These are phyloP conservation scores for Acleris literana DNA, from an alignment of 2,888 invertebrate species.

Conservation along the genomic window DNA sequence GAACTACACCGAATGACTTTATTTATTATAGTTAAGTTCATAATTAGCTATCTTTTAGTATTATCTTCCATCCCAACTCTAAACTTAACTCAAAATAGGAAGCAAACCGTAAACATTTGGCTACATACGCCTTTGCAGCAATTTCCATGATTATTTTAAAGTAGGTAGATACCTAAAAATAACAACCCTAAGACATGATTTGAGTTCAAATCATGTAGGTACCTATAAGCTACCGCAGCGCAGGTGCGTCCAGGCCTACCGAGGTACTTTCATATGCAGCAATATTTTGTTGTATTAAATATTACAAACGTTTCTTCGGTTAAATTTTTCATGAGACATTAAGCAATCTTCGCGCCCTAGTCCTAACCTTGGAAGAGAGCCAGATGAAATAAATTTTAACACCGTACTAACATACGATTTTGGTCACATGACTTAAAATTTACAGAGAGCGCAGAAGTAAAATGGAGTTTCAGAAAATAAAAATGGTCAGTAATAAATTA, in stretches of 20 bases:
- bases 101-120: too few relatives aligned
- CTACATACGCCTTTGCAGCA: not conserved
- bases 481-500: too few relatives aligned
- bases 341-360: conserved; percentile 31
- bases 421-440: conserved; percentile 19
- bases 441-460: conserved; percentile 16
- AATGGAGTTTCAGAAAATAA: not conserved
- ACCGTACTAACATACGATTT: conserved; percentile 24
- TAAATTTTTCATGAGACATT: conserved; percentile 36
- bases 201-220: too few relatives aligned
- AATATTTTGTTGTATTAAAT: conserved; percentile 7
- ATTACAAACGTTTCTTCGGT: conserved; percentile 16
- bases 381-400: conserved; percentile 17
- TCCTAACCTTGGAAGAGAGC: conserved; percentile 31
- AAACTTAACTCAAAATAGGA: too few relatives aligned
- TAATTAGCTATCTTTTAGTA: too few relatives aligned
- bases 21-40: too few relatives aligned
- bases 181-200: not conserved
- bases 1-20: too few relatives aligned
- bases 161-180: not conserved
- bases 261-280: not conserved
- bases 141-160: too few relatives aligned
- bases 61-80: too few relatives aligned
- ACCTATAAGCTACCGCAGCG: not conserved
- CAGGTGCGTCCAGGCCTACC: not conserved